These are phyloP conservation scores for Scolopax mira DNA, from an alignment of 2,113 vertebrate genomes.

Conservation along the genomic window DNA sequence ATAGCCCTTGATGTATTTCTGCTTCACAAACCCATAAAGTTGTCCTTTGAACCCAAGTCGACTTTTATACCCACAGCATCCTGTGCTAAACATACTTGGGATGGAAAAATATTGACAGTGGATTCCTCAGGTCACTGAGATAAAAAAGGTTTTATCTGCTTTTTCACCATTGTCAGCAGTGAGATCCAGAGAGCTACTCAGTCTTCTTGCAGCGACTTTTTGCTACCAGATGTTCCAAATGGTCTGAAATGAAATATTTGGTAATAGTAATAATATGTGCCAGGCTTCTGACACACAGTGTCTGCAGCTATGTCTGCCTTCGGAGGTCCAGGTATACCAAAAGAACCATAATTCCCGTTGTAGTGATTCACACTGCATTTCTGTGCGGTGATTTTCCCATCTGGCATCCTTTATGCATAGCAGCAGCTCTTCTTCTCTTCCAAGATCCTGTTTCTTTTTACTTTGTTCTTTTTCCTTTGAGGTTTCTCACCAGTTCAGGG, in stretches of 20 bases:
- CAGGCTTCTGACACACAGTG: not conserved
- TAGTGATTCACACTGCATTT: not conserved
- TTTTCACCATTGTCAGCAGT: not conserved
- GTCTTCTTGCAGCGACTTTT: not conserved
- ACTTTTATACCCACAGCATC: not conserved
- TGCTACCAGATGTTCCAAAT: not conserved
- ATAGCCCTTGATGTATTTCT: not conserved
- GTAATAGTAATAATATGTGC: not conserved
- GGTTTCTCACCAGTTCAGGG: not conserved
- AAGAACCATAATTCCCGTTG: not conserved
- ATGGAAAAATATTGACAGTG: not conserved
- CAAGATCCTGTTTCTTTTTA: slow-evolving; percentile 16
- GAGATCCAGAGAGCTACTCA: not conserved
- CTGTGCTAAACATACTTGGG: not conserved
- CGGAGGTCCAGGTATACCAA: not conserved
- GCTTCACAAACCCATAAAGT: not conserved
- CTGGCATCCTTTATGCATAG: not conserved
- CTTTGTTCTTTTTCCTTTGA: slow-evolving; percentile 26
- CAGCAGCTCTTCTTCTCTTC: not conserved
- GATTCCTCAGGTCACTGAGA: not conserved
- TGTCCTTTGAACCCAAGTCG: not conserved
- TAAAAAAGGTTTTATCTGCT: not conserved
- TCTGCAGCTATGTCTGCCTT: not conserved
- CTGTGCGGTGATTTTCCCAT: not conserved
- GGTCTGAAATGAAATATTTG: slow-evolving; percentile 11